Evolutionary conservation across 2,888 invertebrate species (phyloP).

Genomic region (Nomada lathburiana): DNA sequence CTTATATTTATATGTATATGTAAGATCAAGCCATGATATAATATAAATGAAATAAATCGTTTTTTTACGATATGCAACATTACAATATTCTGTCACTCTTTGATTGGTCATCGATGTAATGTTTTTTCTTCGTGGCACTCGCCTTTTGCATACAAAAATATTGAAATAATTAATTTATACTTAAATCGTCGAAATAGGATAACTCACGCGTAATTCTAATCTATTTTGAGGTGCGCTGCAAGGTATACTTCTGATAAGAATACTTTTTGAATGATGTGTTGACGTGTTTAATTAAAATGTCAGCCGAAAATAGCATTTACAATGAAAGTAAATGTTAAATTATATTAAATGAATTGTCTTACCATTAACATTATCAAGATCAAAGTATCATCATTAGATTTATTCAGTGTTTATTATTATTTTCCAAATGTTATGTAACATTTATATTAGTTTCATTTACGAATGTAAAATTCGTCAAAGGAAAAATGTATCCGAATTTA

Average conservation of each 20-base stretch:
- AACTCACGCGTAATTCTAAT: neutral
- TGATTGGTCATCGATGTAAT: constrained; percentile 6
- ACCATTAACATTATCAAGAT: constrained; percentile 6
- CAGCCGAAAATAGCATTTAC: constrained; percentile 21
- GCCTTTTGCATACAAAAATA: constrained; percentile 27
- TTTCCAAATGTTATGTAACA: neutral
- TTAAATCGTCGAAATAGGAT: constrained; percentile 14
- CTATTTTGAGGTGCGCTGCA: constrained; percentile 6
- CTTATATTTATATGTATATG: constrained; percentile 30
- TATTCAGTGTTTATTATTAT: constrained; percentile 9
- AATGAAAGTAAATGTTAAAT: constrained; percentile 21
- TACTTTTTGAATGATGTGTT: constrained; percentile 12
- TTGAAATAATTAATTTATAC: constrained; percentile 17
- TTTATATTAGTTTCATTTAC: constrained; percentile 9
- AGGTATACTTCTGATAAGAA: constrained; percentile 27
- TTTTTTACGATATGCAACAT: constrained; percentile 23
- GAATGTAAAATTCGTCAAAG: constrained; percentile 6
- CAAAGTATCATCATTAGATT: neutral
- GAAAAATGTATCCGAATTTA: constrained; percentile 20
- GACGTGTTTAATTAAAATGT: constrained; percentile 29
- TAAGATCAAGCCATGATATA: constrained; percentile 38
- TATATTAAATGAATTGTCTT: constrained; percentile 26
- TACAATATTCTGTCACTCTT: constrained; percentile 4
- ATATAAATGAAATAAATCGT: constrained; percentile 52
- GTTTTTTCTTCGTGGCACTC: constrained; percentile 12